Conservation (phyloP, 2,888 invertebrate species). For the Nymphalis urticae region DNA sequence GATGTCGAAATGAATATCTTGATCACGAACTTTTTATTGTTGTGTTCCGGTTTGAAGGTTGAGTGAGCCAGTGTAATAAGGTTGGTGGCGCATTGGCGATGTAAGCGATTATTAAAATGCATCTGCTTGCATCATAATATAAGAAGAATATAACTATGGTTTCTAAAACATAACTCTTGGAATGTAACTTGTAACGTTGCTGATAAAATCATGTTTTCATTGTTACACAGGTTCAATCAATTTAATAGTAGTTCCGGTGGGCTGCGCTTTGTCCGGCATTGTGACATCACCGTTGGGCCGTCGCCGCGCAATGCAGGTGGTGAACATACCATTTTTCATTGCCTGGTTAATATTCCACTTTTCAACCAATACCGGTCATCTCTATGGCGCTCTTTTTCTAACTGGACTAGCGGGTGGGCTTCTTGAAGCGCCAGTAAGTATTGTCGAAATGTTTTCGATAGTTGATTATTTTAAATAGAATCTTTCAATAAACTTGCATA, state of each 20-base stretch:
- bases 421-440: slow-evolving; percentile 88
- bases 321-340: slow-evolving; percentile 87
- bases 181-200: not conserved
- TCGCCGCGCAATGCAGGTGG: slow-evolving; percentile 87
- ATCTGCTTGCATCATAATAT: too few relatives aligned
- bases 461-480: too few relatives aligned
- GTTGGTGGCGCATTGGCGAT: too few relatives aligned
- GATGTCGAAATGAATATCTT: too few relatives aligned
- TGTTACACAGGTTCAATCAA: slow-evolving; percentile 86
- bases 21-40: too few relatives aligned
- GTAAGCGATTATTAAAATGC: too few relatives aligned
- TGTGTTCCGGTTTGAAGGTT: too few relatives aligned
- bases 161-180: not conserved
- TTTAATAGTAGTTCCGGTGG: slow-evolving; percentile 89
- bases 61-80: too few relatives aligned
- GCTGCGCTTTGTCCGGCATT: slow-evolving; percentile 87
- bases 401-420: slow-evolving; percentile 90
- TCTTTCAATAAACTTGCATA: not conserved
- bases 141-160: not conserved
- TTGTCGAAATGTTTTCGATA: not conserved
- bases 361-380: slow-evolving; percentile 81
- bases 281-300: slow-evolving; percentile 87
- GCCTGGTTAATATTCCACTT: slow-evolving; percentile 89
- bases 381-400: slow-evolving; percentile 86
- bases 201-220: not conserved